These are phyloP conservation scores for Harmothoe impar DNA, from an alignment of 2,888 invertebrate species.

Conservation along the genomic window DNA sequence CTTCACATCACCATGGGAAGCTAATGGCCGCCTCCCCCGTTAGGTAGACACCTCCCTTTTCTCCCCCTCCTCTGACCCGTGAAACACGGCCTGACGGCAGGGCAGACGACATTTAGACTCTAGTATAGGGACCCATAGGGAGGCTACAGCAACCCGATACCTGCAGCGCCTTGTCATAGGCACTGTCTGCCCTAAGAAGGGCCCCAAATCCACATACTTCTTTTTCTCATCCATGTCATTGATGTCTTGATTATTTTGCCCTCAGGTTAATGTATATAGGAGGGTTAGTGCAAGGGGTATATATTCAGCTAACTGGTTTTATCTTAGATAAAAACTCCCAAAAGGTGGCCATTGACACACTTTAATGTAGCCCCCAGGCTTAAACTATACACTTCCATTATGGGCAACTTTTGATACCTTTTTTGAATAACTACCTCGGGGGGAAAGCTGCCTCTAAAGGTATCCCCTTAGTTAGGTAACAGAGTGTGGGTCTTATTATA, in stretches of 20 bases:
- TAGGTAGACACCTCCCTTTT: constrained; percentile 28
- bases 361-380: background rate
- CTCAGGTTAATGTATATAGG: background rate
- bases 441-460: too few species aligned
- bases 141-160: constrained; percentile 17
- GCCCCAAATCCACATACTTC: background rate
- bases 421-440: background rate
- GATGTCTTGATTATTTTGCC: constrained; percentile 52
- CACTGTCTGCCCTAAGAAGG: background rate
- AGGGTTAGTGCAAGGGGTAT: background rate
- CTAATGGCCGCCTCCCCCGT: too few species aligned
- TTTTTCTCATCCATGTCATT: constrained; percentile 12
- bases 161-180: background rate
- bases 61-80: background rate
- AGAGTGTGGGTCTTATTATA: too few species aligned
- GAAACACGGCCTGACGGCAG: constrained; percentile 31
- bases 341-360: background rate
- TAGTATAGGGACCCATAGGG: background rate
- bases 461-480: too few species aligned
- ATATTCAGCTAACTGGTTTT: background rate
- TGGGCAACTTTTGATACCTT: background rate
- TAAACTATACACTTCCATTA: background rate
- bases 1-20: too few species aligned
- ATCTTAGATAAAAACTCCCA: constrained; percentile 6
- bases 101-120: constrained; percentile 21